Percentiles rank a stretch among this genome's conserved stretches.
These are phyloP conservation scores for Erannis defoliaria DNA, from an alignment of 2,888 invertebrate species.

Conservation along the genomic window DNA sequence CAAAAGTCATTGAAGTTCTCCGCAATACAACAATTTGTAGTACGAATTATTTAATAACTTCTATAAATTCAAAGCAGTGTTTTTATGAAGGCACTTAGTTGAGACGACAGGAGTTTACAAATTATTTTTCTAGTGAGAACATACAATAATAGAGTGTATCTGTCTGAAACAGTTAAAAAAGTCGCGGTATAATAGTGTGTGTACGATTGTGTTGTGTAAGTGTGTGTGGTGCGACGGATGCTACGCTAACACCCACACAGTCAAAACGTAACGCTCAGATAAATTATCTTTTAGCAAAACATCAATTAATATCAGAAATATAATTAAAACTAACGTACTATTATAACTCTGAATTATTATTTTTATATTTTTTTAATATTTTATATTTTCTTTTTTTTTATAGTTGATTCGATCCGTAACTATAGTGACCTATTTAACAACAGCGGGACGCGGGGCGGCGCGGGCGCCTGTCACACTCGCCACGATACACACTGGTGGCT, in stretches of 20 bases:
- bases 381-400: conserved; percentile 59
- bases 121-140: conserved; percentile 33
- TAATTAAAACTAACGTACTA: conserved; percentile 85
- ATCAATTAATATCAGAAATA: conserved; percentile 85
- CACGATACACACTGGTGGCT: conserved; percentile 10
- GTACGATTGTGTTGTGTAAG: conserved; percentile 33
- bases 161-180: conserved; percentile 58
- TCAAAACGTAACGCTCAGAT: conserved; percentile 78
- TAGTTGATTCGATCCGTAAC: conserved; percentile 75
- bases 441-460: conserved; percentile 66
- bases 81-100: too few relatives aligned
- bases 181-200: conserved; percentile 48
- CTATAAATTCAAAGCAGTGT: too few relatives aligned
- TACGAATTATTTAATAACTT: too few relatives aligned
- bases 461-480: conserved; percentile 54
- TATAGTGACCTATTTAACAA: conserved; percentile 74
- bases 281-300: conserved; percentile 85
- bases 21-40: too few relatives aligned
- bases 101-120: neutral
- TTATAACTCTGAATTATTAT: conserved; percentile 72
- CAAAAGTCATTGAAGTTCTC: too few relatives aligned
- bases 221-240: conserved; percentile 52
- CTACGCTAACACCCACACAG: conserved; percentile 60
- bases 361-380: conserved; percentile 56
- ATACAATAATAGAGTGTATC: conserved; percentile 51